Evolutionary conservation across 2,113 vertebrate species (phyloP), one percentile per base, ranked within the genome.

Genomic region (Protobothrops mucrosquamatus): DNA sequence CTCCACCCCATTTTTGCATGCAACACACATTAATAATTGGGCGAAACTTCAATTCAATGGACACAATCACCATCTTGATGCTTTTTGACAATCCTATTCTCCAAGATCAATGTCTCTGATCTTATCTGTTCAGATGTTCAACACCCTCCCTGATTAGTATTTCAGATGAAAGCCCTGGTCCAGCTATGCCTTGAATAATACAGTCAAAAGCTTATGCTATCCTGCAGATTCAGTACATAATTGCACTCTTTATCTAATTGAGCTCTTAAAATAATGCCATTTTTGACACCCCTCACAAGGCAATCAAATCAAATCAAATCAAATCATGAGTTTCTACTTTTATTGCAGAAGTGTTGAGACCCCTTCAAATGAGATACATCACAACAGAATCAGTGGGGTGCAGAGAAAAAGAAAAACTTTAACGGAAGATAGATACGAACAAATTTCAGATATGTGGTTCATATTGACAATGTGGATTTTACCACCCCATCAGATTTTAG

Each of bases 401-500:
- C 74, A 81, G 74, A 81, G 74, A 39, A 81, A 6, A 0, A 11
- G 55, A 5, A 9, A 24, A 23, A 61, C 14, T 64, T 54, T 48
- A 15, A 74, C 64, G 22, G 4, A 23, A n/a, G 22, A n/a, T 64
- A 39, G n/a, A 52, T 29, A 87, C 29, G 89, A 92, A 93, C 93
- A 26, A 1, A 1, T 90, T 91, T 88, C n/a, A 93, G 24, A 51
- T 74, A 29, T 5, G 2, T n/a, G 48, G 48, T 59, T 86, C 48
- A 81, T 52, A 51, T 54, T 93, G 34, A 39, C 93, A 90, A 14
- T 52, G 46, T 56, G 85, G 52, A 91, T 81, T 91, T 51, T 88
- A 94, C 93, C 92, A 7, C 61, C 51, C 59, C 39, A 94, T 93
- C 57, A n/a, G 2, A 39, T 86, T 69, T 94, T 18, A 39, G 0